A percentile compares a stretch with the other conserved stretches of the same genome.
Conservation (phyloP, 1,140 invertebrate species). For the Drosophila tsacasi region DNA sequence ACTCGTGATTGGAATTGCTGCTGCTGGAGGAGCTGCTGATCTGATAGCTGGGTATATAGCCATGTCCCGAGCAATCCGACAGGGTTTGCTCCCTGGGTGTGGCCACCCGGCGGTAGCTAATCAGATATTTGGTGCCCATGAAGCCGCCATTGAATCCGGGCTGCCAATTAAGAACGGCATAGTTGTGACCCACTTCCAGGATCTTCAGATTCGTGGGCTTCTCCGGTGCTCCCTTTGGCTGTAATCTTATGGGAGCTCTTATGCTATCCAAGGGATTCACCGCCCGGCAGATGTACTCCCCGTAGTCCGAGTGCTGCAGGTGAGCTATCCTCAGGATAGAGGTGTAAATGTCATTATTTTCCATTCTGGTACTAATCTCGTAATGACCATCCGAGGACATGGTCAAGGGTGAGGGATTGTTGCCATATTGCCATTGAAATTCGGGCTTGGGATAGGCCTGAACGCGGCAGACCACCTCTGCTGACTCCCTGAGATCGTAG, state of each 20-base stretch:
- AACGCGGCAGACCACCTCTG: slow-evolving; percentile 94
- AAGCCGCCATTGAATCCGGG: slow-evolving; percentile 95
- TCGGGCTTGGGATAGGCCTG: slow-evolving; percentile 96
- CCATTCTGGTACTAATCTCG: slow-evolving; percentile 91
- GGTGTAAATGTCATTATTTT: slow-evolving; percentile 94
- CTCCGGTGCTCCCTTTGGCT: slow-evolving; percentile 93
- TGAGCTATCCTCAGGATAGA: slow-evolving; percentile 92
- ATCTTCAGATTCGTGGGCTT: slow-evolving; percentile 90
- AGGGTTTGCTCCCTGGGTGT: slow-evolving; percentile 87
- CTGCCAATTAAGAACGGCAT: slow-evolving; percentile 92
- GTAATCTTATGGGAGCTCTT: slow-evolving; percentile 91
- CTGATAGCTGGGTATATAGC: slow-evolving; percentile 54
- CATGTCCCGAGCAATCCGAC: slow-evolving; percentile 87
- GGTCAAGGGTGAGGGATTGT: slow-evolving; percentile 89
- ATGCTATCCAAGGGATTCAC: slow-evolving; percentile 91
- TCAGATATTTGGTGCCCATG: slow-evolving; percentile 92
- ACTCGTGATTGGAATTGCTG: slow-evolving; percentile 87
- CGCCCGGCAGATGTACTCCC: slow-evolving; percentile 94
- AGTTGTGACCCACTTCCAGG: slow-evolving; percentile 90
- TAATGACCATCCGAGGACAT: slow-evolving; percentile 93
- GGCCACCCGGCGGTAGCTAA: slow-evolving; percentile 89
- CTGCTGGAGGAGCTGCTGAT: slow-evolving; percentile 59
- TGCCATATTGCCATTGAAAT: slow-evolving; percentile 95
- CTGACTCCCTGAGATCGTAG: slow-evolving; percentile 92
- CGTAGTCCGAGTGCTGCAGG: slow-evolving; percentile 92